Conservation (phyloP, 30 jellyfish, hydroid and myxozoan species). For the Calvadosia cruxmelitensis region DNA sequence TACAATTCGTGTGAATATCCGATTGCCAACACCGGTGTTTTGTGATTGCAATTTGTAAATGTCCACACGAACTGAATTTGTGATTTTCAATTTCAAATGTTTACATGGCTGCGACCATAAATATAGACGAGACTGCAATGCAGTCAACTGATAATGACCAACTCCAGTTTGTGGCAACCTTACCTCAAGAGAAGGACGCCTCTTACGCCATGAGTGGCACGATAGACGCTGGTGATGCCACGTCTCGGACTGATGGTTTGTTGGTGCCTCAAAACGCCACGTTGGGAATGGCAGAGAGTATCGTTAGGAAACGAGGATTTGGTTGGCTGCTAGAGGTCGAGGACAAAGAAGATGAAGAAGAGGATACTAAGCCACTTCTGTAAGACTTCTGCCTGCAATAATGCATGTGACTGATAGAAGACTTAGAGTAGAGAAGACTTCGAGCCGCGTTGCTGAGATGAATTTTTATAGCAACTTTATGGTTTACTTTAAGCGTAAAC, state of each 20-base stretch:
- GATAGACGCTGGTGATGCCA: not conserved
- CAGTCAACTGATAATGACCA: not conserved
- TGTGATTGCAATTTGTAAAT: too few species aligned
- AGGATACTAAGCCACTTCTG: constrained; percentile 68
- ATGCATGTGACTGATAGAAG: too few species aligned
- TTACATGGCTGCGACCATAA: not conserved
- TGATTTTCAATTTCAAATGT: too few species aligned
- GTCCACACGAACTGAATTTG: too few species aligned
- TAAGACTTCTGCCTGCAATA: too few species aligned
- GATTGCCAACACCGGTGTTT: too few species aligned
- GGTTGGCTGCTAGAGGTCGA: constrained; percentile 90
- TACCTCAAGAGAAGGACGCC: not conserved
- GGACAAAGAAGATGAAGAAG: constrained; percentile 61
- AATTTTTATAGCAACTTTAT: too few species aligned
- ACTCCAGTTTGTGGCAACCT: not conserved
- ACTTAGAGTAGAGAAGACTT: too few species aligned
- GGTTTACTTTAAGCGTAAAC: too few species aligned
- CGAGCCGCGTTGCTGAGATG: too few species aligned
- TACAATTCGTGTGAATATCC: too few species aligned
- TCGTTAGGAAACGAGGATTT: constrained; percentile 57
- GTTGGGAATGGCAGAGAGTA: constrained; percentile 22
- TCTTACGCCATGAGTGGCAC: not conserved
- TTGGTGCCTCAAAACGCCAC: not conserved
- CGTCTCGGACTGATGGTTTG: not conserved
- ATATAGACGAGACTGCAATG: not conserved